Evolutionary conservation across 2,113 vertebrate species (phyloP).

Genomic region (Symphodus melops): DNA sequence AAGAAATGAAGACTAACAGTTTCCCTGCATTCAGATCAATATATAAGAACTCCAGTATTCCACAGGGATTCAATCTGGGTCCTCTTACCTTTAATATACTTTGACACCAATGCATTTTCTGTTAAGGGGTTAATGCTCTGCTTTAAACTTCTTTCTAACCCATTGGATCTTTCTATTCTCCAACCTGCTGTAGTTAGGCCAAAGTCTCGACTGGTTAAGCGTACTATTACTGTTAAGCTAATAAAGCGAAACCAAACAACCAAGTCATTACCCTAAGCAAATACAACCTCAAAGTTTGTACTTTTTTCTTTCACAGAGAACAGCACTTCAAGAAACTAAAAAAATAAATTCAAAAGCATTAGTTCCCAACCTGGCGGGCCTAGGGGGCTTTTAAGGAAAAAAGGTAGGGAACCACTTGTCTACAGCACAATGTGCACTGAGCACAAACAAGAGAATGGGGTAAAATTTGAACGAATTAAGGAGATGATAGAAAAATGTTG

Average conservation of each 20-base stretch:
- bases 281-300: background rate
- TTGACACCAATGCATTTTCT: background rate
- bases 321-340: background rate
- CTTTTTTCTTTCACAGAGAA: background rate
- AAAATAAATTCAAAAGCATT: background rate
- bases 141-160: background rate
- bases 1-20: background rate
- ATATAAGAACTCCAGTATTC: background rate
- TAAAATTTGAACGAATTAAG: too few species aligned
- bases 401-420: background rate
- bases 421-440: background rate
- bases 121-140: background rate
- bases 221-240: background rate
- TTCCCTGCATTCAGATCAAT: background rate
- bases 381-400: too few species aligned
- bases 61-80: conserved; percentile 24
- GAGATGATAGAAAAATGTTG: too few species aligned
- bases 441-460: too few species aligned
- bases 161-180: background rate
- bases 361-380: too few species aligned
- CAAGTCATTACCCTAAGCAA: background rate
- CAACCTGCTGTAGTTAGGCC: background rate
- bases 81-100: background rate
- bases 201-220: background rate
- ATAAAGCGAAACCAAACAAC: background rate